Base-by-base conservation (phyloP, 2,888 invertebrate species). In the Stenotaenia linearis region DNA sequence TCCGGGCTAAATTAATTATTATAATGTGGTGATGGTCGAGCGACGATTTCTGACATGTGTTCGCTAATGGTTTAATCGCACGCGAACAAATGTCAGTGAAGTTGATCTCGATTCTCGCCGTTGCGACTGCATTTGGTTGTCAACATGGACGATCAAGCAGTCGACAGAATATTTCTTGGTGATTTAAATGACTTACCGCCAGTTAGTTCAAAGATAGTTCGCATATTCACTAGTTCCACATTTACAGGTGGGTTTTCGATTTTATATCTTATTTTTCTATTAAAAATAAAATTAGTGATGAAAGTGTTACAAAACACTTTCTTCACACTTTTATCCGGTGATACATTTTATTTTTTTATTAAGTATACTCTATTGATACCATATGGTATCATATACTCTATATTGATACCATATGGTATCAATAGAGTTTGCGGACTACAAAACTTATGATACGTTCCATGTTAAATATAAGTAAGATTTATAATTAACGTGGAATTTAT, bases 171-270 rank as follows among this genome's bases (percentile, higher is more conserved):
- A 84, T 97, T 97, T 88, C 90, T 91, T 32, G 97, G 97, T 25
- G 93, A 93, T 0, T 88, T 97, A 83, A 93, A 94, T 85, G 91
- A 92, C 77, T 88, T 98, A 83, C 98, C 98, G 0, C 94, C 97
- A 0, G 96, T 98, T 82, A 96, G 96, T 88, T 98, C 98, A 61
- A 98, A 97, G 89, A 97, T 98, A 85, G 98, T 98, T 30, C 90
- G 98, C 83, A 98, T 98, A 84, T 98, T 98, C 86, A 98, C 97
- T 81, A 97, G 97, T 85, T 98, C 98, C 0, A 98, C 98, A 0
- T 98, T 98, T 85, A 98, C 98, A 84, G 98, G 97, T 96, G 88
- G 50, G 50, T 50, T n/a, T n/a, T n/a, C n/a, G n/a, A n/a, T n/a
- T n/a, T n/a, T 9, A 32, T 32, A 6, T 32, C 4, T 9, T 9